phyloP scores from a whole-genome alignment of 2,113 vertebrate species.

The Pedetes capensis region DNA sequence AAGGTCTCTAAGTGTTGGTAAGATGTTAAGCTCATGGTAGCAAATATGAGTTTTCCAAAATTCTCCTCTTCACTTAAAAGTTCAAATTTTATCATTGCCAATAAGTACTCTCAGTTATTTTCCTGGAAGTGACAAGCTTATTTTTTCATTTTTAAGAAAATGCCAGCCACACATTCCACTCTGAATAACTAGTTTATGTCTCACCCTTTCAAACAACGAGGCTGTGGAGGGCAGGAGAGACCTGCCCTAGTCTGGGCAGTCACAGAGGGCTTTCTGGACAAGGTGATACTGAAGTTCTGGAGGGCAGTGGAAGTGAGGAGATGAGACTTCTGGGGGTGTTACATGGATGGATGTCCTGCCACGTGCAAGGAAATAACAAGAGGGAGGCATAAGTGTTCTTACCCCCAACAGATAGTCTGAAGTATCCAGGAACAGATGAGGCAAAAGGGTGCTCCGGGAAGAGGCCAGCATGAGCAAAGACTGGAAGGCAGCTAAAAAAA shows the following conservation, averaged over 20 bases:
- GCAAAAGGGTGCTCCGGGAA: neutral
- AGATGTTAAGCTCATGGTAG: neutral
- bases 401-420: neutral
- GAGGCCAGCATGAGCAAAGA: neutral
- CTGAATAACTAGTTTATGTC: neutral
- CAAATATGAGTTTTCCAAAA: neutral
- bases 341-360: neutral
- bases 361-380: neutral
- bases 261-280: neutral
- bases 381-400: neutral
- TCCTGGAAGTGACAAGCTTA: neutral
- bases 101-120: neutral
- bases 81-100: neutral
- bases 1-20: neutral
- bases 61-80: neutral
- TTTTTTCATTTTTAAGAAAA: neutral
- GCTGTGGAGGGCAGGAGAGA: neutral
- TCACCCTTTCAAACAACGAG: neutral
- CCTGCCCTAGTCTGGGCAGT: neutral
- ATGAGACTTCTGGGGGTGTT: neutral
- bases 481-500: neutral
- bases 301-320: neutral
- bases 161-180: neutral
- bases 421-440: neutral
- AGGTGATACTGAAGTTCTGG: neutral